Conservation (phyloP, 2,888 invertebrate genomes). For the Hypomecis atomaria region DNA sequence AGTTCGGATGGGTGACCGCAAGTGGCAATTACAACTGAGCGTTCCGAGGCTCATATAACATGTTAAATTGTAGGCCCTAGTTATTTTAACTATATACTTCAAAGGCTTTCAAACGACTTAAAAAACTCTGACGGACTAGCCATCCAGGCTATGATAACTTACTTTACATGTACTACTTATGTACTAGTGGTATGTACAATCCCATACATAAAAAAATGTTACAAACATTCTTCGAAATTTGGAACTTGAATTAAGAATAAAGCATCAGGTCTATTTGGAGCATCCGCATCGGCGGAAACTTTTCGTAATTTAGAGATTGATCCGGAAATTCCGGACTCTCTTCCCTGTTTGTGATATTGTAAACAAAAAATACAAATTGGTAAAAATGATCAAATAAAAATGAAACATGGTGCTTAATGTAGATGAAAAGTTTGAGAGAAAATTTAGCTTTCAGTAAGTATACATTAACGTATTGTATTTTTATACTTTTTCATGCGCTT, state of each 20-base stretch:
- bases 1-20: too few species aligned
- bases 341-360: conserved; percentile 13
- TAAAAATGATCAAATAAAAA: neutral
- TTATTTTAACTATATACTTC: too few species aligned
- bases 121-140: too few species aligned
- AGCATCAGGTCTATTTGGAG: conserved; percentile 12
- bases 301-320: conserved; percentile 19
- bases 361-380: conserved; percentile 19
- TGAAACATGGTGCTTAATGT: neutral
- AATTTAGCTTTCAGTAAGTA: neutral
- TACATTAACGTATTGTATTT: too few species aligned
- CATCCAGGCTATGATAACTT: too few species aligned
- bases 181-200: neutral
- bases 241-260: conserved; percentile 9
- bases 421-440: neutral
- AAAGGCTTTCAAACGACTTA: too few species aligned
- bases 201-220: conserved; percentile 2
- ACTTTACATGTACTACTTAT: too few species aligned
- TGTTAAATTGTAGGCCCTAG: too few species aligned
- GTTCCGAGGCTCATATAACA: too few species aligned
- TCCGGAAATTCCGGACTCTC: conserved; percentile 24
- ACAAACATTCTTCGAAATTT: conserved; percentile 16
- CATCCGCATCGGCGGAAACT: conserved; percentile 11
- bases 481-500: too few species aligned
- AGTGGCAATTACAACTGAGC: too few species aligned